Evolutionary conservation across 2,797 vertebrate species (phyloP), one percentile per base, ranked within the genome.

Genomic region (Gymnoscopelus braueri): DNA sequence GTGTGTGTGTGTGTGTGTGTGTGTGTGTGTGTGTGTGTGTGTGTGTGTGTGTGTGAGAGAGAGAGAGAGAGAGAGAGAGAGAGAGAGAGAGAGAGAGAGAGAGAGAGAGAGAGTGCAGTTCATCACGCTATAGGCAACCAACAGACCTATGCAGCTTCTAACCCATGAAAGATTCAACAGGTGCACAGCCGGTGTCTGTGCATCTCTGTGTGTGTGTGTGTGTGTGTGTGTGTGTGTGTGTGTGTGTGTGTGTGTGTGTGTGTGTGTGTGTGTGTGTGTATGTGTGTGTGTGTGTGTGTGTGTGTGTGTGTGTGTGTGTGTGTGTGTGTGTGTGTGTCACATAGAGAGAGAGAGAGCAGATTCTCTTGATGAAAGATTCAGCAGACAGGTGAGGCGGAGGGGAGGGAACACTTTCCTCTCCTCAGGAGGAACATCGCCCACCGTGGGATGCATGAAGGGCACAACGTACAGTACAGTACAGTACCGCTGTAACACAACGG

Each of bases 301-400:
- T 23, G 49, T 50, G 59, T 32, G 57, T 56, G 29, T 29, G 61
- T 63, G 50, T n/a, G 48, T n/a, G 23, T 49, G 32, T 48, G 9
- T 26, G 60, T 63, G 52, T 66, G 57, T 29, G 58, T 62, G 50
- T 52, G 52, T 29, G 61, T 7, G 49, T 9, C 29, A 60, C 35
- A 35, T 49, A 51, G 58, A 68, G 69, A 65, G 60, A 15, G 56
- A 58, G 29, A 3, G 13, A 58, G 77, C 74, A 69, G 82, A 77
- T 86, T 70, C 71, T 88, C 85, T 81, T 83, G 85, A 92, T 92
- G 83, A 91, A 92, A 92, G 85, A 92, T 92, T 92, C 87, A 92
- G 84, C 64, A 89, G 88, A 88, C 76, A 86, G 88, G 89, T 90
- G 86, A 91, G 85, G 84, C 82, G 86, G 86, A 88, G 85, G 86